Percentiles rank a stretch among this genome's conserved stretches.
These are phyloP conservation scores for Napeogenes sylphis DNA, from an alignment of 2,888 invertebrate species.

Conservation along the genomic window DNA sequence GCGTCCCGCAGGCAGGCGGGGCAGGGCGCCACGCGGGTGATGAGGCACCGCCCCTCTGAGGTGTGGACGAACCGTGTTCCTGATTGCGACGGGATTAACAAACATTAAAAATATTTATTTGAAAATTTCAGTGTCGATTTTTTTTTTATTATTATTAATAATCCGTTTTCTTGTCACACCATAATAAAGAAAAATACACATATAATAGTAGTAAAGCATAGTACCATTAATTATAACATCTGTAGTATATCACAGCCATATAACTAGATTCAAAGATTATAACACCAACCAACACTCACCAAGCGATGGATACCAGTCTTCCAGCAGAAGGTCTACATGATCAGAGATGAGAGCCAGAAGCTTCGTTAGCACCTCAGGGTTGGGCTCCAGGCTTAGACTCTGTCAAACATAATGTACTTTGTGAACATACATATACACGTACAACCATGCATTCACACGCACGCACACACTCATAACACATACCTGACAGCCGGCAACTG, in stretches of 20 bases:
- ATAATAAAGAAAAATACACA: too few relatives aligned
- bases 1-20: constrained; percentile 84
- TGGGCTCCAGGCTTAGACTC: constrained; percentile 86
- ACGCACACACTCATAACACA: too few relatives aligned
- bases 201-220: too few relatives aligned
- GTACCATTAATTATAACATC: too few relatives aligned
- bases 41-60: constrained; percentile 95
- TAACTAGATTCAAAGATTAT: too few relatives aligned
- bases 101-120: too few relatives aligned
- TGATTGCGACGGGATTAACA: constrained; percentile 30
- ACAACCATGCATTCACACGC: too few relatives aligned
- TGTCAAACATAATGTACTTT: constrained; percentile 39
- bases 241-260: too few relatives aligned
- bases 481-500: constrained; percentile 74
- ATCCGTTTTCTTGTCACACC: too few relatives aligned
- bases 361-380: constrained; percentile 87
- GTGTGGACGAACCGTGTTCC: constrained; percentile 99
- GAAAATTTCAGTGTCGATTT: too few relatives aligned
- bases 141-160: too few relatives aligned
- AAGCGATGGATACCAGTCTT: constrained; percentile 98
- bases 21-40: constrained; percentile 95
- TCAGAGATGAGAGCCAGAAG: constrained; percentile 93
- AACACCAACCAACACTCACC: constrained; percentile 49
- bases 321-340: constrained; percentile 95
- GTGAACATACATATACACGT: neutral